Base-by-base conservation (phyloP, 2,797 vertebrate genomes). In the Buceros bicornis region DNA sequence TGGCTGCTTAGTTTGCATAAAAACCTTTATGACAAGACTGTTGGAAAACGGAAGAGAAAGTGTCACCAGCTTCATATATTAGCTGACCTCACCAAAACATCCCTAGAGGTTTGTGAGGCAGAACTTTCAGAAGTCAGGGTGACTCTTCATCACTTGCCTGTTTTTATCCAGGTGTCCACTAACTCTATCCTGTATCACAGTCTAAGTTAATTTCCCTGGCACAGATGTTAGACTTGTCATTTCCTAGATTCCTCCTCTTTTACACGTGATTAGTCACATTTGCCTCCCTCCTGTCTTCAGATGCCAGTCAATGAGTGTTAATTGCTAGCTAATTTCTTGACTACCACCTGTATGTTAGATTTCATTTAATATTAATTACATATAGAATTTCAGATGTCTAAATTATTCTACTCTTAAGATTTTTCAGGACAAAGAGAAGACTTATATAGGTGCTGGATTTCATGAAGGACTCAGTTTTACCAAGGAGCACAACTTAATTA, bases 281-380 rank as follows among this genome's bases (percentile, higher is more conserved):
- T 87, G 21, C 29, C 24, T 87, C 33, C 60, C 42, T 77, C 26
- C 48, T 57, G 25, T 47, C 66, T 91, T 91, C 70, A 82, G 72
- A 85, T 64, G 31, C 10, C 60, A 85, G 71, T 33, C 71, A 85
- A 48, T 28, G 53, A 47, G 17, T 77, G 71, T 58, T 87, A 94
- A 90, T 84, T 95, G n/a, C 45, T 53, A 89, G 47, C 21, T 56
- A 42, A 82, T 93, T 90, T 86, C 15, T 85, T 76, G 24, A 87
- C 62, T 61, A 40, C 73, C 87, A 47, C n/a, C 28, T 70, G 16
- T 35, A 16, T 17, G 29, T 70, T 64, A 70, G 15, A 65, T 77
- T 86, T 84, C 5, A 51, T 94, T 88, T 70, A 64, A 60, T 74
- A 86, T 67, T 78, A 92, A 81, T 76, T 80, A 76, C 10, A 25